phyloP scores from a whole-genome alignment of 2,113 vertebrate species.

The Puntigrus tetrazona region DNA sequence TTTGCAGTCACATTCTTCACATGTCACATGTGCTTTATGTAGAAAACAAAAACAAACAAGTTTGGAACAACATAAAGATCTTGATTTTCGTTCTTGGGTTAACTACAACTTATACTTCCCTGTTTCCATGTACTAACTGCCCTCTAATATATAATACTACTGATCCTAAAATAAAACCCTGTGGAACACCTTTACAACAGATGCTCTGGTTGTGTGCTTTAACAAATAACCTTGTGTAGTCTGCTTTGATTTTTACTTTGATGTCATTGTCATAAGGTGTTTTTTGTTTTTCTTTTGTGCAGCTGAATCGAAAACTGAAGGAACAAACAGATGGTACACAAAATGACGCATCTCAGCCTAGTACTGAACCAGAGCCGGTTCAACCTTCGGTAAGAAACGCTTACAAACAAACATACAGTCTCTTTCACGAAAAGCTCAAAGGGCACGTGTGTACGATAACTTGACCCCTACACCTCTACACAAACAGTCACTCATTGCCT shows the following conservation, averaged over 20 bases:
- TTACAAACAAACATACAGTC: not conserved
- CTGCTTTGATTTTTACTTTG: not conserved
- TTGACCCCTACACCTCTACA: not conserved
- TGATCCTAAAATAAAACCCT: not conserved
- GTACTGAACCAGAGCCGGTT: slow-evolving; percentile 71
- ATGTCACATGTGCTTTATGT: not conserved
- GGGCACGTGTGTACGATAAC: not conserved
- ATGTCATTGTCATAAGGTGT: not conserved
- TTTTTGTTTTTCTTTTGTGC: slow-evolving; percentile 14
- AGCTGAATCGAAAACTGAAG: slow-evolving; percentile 83
- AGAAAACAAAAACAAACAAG: not conserved
- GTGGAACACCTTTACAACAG: not conserved
- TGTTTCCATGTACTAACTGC: not conserved
- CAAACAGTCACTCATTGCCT: not conserved
- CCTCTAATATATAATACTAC: not conserved
- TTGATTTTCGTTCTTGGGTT: not conserved
- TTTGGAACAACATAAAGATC: not conserved
- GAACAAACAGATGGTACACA: slow-evolving; percentile 75
- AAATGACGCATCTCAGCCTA: slow-evolving; percentile 68
- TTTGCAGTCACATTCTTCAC: too few relatives aligned
- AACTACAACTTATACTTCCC: not conserved
- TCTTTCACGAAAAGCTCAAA: slow-evolving; percentile 1
- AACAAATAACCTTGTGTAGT: not conserved
- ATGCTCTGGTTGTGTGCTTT: not conserved
- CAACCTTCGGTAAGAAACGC: slow-evolving; percentile 79